Percentiles rank a stretch among this genome's conserved stretches.
Conservation (phyloP, 2,888 invertebrate genomes). For the Trachelus troglodyta region DNA sequence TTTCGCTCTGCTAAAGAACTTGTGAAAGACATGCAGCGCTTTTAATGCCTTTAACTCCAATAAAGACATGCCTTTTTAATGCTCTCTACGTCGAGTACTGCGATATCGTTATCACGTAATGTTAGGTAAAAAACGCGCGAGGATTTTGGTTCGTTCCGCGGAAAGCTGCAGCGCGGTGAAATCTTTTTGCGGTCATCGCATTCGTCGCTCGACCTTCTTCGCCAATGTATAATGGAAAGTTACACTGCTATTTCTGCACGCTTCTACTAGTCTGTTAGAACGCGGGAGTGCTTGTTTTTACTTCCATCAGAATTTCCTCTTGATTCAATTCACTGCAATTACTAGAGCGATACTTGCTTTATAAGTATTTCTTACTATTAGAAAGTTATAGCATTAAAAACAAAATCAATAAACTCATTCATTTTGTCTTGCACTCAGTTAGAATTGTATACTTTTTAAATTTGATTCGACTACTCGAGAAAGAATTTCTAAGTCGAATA, state of each 20-base stretch:
- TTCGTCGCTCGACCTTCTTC: constrained; percentile 46
- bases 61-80: background rate
- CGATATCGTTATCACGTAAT: background rate
- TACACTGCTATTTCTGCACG: constrained; percentile 46
- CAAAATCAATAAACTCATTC: background rate
- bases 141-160: background rate
- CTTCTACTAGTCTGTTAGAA: constrained; percentile 8
- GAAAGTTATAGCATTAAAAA: background rate
- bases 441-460: background rate
- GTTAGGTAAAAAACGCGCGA: background rate
- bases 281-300: constrained; percentile 1
- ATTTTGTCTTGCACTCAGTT: background rate
- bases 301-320: background rate
- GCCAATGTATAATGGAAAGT: constrained; percentile 46
- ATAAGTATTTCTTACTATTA: background rate
- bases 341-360: background rate
- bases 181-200: constrained; percentile 19
- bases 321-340: background rate
- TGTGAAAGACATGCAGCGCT: background rate
- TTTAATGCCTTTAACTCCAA: too few relatives aligned
- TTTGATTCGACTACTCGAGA: background rate
- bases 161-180: background rate
- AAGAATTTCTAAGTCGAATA: background rate
- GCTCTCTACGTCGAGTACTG: background rate
- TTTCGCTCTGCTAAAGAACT: background rate